phyloP scores from a whole-genome alignment of 2,797 vertebrate genomes.

The Peromyscus eremicus region DNA sequence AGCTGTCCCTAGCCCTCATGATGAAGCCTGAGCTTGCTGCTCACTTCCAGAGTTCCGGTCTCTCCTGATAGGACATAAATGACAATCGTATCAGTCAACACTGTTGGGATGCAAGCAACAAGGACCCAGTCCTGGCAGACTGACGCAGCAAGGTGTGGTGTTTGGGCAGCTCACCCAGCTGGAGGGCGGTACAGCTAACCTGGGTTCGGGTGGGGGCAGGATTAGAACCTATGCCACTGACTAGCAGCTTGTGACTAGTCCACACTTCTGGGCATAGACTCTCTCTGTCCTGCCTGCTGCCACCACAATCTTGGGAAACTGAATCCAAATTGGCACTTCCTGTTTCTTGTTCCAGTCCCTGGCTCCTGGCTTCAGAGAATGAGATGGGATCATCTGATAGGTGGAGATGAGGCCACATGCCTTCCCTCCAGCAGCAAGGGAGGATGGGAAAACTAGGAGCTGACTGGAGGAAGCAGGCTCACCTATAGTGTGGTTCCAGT shows the following conservation, averaged over 20 bases:
- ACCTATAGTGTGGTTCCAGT: no score
- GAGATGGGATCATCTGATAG: not conserved
- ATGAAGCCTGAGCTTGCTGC: no score
- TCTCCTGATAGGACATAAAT: not conserved
- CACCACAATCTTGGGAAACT: not conserved
- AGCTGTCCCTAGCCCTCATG: not conserved
- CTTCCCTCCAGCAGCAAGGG: not conserved
- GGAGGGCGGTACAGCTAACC: not conserved
- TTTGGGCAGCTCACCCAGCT: not conserved
- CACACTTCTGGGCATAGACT: not conserved
- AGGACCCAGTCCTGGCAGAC: not conserved
- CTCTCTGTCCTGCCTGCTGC: not conserved
- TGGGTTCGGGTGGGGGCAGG: not conserved
- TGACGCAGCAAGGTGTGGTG: not conserved
- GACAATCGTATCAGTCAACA: not conserved
- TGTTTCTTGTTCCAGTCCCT: not conserved
- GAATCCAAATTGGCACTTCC: not conserved
- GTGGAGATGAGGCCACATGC: not conserved
- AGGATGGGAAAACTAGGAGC: slow-evolving; percentile 24
- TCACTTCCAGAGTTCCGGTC: not conserved
- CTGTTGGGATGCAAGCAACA: not conserved
- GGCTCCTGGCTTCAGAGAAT: not conserved
- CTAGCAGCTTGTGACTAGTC: not conserved
- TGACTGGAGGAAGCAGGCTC: not conserved
- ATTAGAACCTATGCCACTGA: not conserved